phyloP scores from a whole-genome alignment of 2,113 vertebrate species.

The Cheirogaleus medius region DNA sequence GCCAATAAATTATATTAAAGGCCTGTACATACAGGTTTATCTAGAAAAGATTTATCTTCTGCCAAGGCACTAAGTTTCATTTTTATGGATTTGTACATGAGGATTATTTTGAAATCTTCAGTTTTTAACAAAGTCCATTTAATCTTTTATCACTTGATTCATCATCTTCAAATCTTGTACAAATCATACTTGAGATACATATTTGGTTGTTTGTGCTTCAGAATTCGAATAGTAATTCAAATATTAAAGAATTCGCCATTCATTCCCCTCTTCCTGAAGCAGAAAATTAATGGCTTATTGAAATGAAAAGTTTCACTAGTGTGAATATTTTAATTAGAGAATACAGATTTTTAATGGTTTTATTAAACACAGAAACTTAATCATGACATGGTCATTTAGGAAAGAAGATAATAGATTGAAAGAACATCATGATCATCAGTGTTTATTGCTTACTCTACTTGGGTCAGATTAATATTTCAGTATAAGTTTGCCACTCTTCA shows the following conservation, averaged over 20 bases:
- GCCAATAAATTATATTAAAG: neutral
- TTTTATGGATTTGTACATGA: neutral
- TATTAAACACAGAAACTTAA: neutral
- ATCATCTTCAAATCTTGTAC: neutral
- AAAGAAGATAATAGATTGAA: neutral
- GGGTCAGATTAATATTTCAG: neutral
- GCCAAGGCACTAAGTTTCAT: neutral
- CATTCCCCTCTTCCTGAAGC: neutral
- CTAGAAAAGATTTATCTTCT: neutral
- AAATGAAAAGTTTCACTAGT: neutral
- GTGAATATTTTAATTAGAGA: neutral
- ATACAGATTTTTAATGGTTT: neutral
- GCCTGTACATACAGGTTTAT: neutral
- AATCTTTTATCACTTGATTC: neutral
- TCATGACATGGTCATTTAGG: neutral
- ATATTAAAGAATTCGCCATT: neutral
- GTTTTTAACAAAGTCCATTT: neutral
- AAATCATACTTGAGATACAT: neutral
- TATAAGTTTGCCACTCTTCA: neutral
- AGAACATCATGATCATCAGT: neutral
- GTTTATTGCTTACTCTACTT: neutral
- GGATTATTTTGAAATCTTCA: neutral
- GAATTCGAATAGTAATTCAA: neutral
- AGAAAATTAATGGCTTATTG: conserved; percentile 30
- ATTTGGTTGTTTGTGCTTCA: neutral